Percentiles rank a stretch among this genome's conserved stretches.
Evolutionary conservation across 2,888 invertebrate genomes (phyloP).

Genomic region (Acleris cristana): DNA sequence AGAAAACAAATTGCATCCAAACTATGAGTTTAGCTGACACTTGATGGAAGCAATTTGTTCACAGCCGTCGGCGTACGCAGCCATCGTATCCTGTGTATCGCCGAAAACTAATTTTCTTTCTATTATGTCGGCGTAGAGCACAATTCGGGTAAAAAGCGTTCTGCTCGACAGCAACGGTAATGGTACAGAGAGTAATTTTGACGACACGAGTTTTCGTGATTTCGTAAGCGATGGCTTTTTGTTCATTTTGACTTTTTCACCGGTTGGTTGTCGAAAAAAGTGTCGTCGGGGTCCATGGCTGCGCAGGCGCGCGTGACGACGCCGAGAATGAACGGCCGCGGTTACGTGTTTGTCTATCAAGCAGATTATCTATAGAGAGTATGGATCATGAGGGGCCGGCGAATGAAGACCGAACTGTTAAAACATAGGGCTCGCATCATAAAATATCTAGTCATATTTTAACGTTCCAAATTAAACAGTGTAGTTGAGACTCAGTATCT

Average conservation of each 20-base stretch:
- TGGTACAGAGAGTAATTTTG: constrained; percentile 58
- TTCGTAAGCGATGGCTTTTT: constrained; percentile 63
- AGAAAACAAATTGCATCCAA: constrained; percentile 57
- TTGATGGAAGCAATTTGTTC: constrained; percentile 66
- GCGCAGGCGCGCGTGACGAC: constrained; percentile 55
- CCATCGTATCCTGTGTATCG: constrained; percentile 28
- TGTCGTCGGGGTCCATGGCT: constrained; percentile 65
- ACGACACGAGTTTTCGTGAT: constrained; percentile 75
- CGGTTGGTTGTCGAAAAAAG: constrained; percentile 56
- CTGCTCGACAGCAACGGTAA: constrained; percentile 26
- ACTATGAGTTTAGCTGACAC: constrained; percentile 61
- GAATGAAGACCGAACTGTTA: too few species aligned
- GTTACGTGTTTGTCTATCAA: too few species aligned
- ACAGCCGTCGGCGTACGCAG: constrained; percentile 46
- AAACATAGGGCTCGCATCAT: too few species aligned
- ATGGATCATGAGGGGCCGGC: too few species aligned
- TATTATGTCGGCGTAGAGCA: constrained; percentile 42
- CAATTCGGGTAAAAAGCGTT: constrained; percentile 40
- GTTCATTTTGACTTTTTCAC: constrained; percentile 62
- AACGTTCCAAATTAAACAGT: too few species aligned
- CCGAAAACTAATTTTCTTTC: constrained; percentile 37
- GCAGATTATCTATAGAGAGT: too few species aligned
- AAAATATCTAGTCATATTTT: too few species aligned
- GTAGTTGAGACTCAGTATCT: too few species aligned
- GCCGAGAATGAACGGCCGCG: constrained; percentile 28